Percentiles rank a stretch among this genome's conserved stretches.
These are phyloP conservation scores for Bombyx mori DNA, from an alignment of 1,140 invertebrate genomes.

Conservation along the genomic window ASM3026992v2 NC_085111.1:5016501-5017000, in stretches of 20 bases:
- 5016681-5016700: conserved; percentile 68
- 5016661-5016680: conserved; percentile 56
- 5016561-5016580: conserved; percentile 62
- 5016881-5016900: conserved; percentile 35
- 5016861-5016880: conserved; percentile 63
- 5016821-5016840: conserved; percentile 46
- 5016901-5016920: conserved; percentile 11
- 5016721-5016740: conserved; percentile 62
- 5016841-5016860: conserved; percentile 54
- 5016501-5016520: conserved; percentile 73
- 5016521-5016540: conserved; percentile 72
- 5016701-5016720: conserved; percentile 54
- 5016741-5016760: conserved; percentile 47
- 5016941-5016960: conserved; percentile 51
- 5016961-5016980: conserved; percentile 62
- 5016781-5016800: conserved; percentile 16
- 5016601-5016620: conserved; percentile 65
- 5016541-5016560: conserved; percentile 68
- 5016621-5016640: conserved; percentile 55
- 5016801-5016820: conserved; percentile 31
- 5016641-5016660: conserved; percentile 38
- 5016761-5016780: conserved; percentile 24
- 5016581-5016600: conserved; percentile 64
- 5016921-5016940: conserved; percentile 26
- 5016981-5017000: conserved; percentile 41